Evolutionary conservation across 2,113 vertebrate genomes (phyloP), one percentile per base, ranked within the genome.

Genomic region (Eidolon helvum): DNA sequence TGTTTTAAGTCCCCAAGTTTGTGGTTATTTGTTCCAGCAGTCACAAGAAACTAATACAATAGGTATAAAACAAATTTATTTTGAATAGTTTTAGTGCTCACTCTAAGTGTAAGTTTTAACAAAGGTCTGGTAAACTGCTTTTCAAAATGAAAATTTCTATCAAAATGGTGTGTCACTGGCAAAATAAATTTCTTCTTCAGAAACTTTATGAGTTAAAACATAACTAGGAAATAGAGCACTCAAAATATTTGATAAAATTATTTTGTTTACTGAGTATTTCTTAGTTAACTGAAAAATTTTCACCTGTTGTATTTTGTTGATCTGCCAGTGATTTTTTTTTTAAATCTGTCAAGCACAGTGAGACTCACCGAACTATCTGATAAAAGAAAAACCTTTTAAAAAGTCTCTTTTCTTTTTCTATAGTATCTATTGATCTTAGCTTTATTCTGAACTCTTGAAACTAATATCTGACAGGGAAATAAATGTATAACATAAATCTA

Each of bases 231-330:
- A n/a, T 26, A 87, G 19, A 66, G 3, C 30, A 43, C 28, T 65
- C 5, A 48, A 80, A n/a, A 0, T 26, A 33, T 86, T 89, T 86
- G 55, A 79, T 48, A 94, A 94, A 78, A 89, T 90, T 0, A 77
- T 87, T 92, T 78, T 86, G 59, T 55, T 94, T 90, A 61, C 63
- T 80, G 16, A 91, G 48, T 86, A 75, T 50, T 85, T 80, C 77
- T 48, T 78, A 84, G 53, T 33, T 50, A 48, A 16, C 9, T 87
- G 35, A 53, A 59, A 3, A 26, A 22, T 79, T 65, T 57, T 45
- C 10, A 28, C 40, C 21, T 90, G 66, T 87, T 71, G 3, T 92
- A 7, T 24, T 86, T 72, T 71, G 26, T 61, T 92, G 59, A 83
- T 66, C 22, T 90, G 28, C 61, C 80, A 72, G 50, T 57, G 33